Evolutionary conservation across 2,888 invertebrate species (phyloP).

Genomic region (Villa cingulata): DNA sequence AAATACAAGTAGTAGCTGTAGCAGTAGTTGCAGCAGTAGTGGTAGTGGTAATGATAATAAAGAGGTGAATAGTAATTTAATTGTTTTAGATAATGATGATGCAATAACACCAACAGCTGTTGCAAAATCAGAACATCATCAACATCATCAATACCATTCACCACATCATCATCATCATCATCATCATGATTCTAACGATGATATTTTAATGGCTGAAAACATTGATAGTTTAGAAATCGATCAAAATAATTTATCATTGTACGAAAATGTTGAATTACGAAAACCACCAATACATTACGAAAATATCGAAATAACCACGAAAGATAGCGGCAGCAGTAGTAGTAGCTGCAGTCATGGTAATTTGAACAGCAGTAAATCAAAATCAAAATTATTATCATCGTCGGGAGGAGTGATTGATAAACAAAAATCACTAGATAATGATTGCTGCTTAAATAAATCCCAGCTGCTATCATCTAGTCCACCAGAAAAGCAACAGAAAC

Average conservation of each 20-base stretch:
- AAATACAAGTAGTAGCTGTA: not conserved
- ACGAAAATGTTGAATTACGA: slow-evolving; percentile 34
- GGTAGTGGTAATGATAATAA: not conserved
- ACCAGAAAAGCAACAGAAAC: not conserved
- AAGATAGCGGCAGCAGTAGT: slow-evolving; percentile 1
- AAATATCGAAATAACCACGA: slow-evolving; percentile 29
- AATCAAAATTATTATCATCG: not conserved
- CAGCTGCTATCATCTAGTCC: slow-evolving; percentile 2
- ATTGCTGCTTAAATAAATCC: not conserved
- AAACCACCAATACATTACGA: slow-evolving; percentile 32
- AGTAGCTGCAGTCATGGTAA: not conserved
- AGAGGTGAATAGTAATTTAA: slow-evolving; percentile 18
- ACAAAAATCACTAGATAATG: not conserved
- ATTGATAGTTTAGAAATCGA: slow-evolving; percentile 22
- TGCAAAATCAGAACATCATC: not conserved
- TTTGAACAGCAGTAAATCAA: not conserved
- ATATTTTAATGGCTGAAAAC: slow-evolving; percentile 19
- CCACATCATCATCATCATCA: slow-evolving; percentile 15
- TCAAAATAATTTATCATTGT: slow-evolving; percentile 27
- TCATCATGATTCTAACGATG: slow-evolving; percentile 14
- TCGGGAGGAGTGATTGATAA: not conserved
- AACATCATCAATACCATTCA: not conserved
- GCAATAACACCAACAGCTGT: not conserved
- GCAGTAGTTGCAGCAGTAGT: not conserved
- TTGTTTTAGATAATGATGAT: slow-evolving; percentile 14